Conservation (phyloP, 1,140 invertebrate genomes). For the Aphis gossypii region DNA sequence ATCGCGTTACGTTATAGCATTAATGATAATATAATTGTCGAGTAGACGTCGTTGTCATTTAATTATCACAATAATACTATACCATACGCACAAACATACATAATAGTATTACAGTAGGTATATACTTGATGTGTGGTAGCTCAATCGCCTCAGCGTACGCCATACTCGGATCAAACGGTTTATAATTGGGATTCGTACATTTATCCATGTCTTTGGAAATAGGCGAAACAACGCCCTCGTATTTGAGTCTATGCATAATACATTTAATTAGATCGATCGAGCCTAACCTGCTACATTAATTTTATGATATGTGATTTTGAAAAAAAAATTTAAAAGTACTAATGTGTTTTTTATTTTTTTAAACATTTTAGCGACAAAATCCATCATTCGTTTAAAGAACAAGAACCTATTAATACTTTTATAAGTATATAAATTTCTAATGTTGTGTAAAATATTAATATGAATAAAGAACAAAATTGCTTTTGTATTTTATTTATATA, state of each 20-base stretch:
- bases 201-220: slow-evolving; percentile 36
- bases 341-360: no score
- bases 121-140: slow-evolving; percentile 19
- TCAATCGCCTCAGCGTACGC: neutral
- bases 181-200: slow-evolving; percentile 13
- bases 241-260: neutral
- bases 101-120: neutral
- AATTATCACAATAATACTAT: neutral
- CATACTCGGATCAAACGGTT: slow-evolving; percentile 39
- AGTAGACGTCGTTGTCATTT: neutral
- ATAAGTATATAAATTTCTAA: neutral
- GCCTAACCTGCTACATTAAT: no score
- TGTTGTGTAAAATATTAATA: neutral
- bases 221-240: slow-evolving; percentile 37
- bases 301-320: no score
- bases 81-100: neutral
- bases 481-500: neutral
- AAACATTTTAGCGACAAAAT: neutral
- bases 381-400: neutral
- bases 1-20: neutral
- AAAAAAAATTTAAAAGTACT: neutral
- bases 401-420: neutral
- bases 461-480: neutral
- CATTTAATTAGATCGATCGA: neutral
- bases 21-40: neutral